Percentiles rank a stretch among this genome's conserved stretches.
phyloP scores from a whole-genome alignment of 2,888 invertebrate genomes.

The Hypselothyrea guttata region DNA sequence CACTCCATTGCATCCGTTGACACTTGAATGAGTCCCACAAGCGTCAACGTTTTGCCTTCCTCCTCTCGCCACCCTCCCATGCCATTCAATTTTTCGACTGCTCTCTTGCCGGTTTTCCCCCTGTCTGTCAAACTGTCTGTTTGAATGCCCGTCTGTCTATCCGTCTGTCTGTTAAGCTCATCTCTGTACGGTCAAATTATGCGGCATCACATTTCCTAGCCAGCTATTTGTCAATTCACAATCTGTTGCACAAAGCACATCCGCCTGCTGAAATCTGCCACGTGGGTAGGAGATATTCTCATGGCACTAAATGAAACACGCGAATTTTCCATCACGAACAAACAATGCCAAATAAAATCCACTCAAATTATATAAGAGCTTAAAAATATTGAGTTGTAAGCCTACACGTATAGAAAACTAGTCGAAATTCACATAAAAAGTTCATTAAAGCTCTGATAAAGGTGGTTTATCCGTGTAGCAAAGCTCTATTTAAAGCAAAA shows the following conservation, averaged over 20 bases:
- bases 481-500: no score
- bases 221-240: constrained; percentile 22
- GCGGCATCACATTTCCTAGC: constrained; percentile 47
- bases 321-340: no score
- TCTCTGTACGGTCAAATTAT: constrained; percentile 45
- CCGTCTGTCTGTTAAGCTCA: constrained; percentile 13
- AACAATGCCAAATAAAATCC: not conserved
- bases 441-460: no score
- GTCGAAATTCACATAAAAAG: no score
- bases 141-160: not conserved
- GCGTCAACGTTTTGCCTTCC: constrained; percentile 12
- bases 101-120: not conserved
- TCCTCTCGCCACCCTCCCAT: not conserved
- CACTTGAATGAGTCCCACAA: constrained; percentile 45
- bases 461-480: no score
- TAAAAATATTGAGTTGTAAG: not conserved
- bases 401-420: no score
- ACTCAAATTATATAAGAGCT: not conserved
- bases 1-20: constrained; percentile 55
- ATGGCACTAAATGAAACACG: not conserved
- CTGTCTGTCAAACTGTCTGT: no score
- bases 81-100: constrained; percentile 21
- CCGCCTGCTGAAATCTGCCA: constrained; percentile 5
- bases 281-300: not conserved
- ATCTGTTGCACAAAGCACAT: constrained; percentile 36